Base-by-base conservation (phyloP, 2,888 invertebrate species). In the Magallana nippona region DNA sequence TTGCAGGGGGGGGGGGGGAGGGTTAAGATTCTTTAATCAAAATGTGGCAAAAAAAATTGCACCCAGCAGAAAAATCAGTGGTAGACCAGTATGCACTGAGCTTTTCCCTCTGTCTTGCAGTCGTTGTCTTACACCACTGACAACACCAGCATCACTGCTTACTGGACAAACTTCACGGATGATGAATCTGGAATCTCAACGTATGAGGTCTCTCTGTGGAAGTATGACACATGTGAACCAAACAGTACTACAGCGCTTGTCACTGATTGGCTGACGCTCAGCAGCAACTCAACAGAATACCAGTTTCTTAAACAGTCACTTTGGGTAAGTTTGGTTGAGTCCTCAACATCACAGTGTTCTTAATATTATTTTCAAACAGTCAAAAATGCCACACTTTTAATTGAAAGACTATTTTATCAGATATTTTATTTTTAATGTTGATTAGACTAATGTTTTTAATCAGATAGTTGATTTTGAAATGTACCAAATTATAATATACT, bases 111-210 rank as follows among this genome's bases (percentile, higher is more conserved):
- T 44, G 44, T 44, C 44, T 78, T 87, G 19, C 57, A 89, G 89
- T 57, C 55, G 55, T 78, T 88, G 15, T 85, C 87, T 5, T 88
- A 87, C 55, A 83, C 86, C 0, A 56, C 55, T 44, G 58, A 84
- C 1, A 83, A 79, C 13, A 71, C 79, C n/a, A 82, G 81, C 60
- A 55, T 89, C 22, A 83, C 58, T 55, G 86, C 87, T 0, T 11
- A 58, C 55, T 89, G 88, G 89, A 55, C 63, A 13, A 85, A 82
- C 0, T 89, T 87, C 81, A 62, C 79, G 3, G 89, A 89, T 81
- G 78, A 32, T 1, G 87, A 88, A 32, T 89, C 89, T 1, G 84
- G 85, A 10, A 86, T 89, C 3, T 78, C 79, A 10, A 63, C 81
- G 1, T 87, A 84, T 56, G 82, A 84, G 22, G 22, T 89, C 5